Conservation (phyloP, 1,140 invertebrate species). For the Drosophila pandora region DNA sequence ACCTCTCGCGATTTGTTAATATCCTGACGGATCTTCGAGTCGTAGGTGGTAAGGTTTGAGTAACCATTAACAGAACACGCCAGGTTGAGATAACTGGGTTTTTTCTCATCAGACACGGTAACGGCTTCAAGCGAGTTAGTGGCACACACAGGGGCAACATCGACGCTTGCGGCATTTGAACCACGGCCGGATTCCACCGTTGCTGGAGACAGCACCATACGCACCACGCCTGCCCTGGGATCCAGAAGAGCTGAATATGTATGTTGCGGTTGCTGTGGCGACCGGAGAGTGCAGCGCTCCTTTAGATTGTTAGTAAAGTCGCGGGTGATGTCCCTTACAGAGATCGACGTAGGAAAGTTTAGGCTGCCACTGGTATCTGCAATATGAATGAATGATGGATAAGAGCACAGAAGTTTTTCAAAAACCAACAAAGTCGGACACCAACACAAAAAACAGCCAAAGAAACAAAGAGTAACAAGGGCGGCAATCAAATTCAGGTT, state of each 20-base stretch:
- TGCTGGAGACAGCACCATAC: slow-evolving; percentile 68
- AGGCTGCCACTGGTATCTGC: slow-evolving; percentile 85
- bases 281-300: slow-evolving; percentile 79
- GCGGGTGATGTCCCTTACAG: slow-evolving; percentile 85
- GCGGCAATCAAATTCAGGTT: slow-evolving; percentile 18
- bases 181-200: slow-evolving; percentile 9
- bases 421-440: slow-evolving; percentile 7
- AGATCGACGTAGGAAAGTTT: slow-evolving; percentile 85
- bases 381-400: slow-evolving; percentile 12
- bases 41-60: slow-evolving; percentile 92
- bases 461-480: slow-evolving; percentile 28
- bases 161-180: slow-evolving; percentile 11
- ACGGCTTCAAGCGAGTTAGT: slow-evolving; percentile 3
- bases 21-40: slow-evolving; percentile 90
- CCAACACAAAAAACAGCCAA: slow-evolving; percentile 35
- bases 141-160: slow-evolving; percentile 3
- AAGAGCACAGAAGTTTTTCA: slow-evolving; percentile 2
- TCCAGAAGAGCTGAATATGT: slow-evolving; percentile 45
- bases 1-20: slow-evolving; percentile 88
- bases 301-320: slow-evolving; percentile 86
- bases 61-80: slow-evolving; percentile 96
- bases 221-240: slow-evolving; percentile 50
- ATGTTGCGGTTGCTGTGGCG: slow-evolving; percentile 46
- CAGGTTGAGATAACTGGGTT: slow-evolving; percentile 93
- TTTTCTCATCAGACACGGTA: slow-evolving; percentile 57